These are phyloP conservation scores for Sinosuthora webbiana DNA, from an alignment of 2,113 vertebrate genomes.

Conservation along the genomic window DNA sequence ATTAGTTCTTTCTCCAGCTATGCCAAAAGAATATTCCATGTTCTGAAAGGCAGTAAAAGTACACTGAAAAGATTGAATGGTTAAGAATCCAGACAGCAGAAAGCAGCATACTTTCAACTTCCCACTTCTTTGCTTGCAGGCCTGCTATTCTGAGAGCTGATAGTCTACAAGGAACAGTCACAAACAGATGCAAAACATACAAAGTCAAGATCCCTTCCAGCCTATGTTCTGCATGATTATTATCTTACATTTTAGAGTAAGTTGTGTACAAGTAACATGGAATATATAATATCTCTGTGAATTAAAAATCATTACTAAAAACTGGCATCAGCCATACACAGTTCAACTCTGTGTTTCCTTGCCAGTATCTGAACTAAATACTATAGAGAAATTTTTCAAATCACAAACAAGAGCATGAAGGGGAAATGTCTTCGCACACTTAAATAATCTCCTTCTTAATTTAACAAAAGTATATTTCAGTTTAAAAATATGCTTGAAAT, in stretches of 20 bases:
- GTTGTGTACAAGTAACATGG: background rate
- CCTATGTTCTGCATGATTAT: background rate
- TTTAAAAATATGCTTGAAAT: conserved; percentile 1
- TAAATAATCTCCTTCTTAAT: conserved; percentile 2
- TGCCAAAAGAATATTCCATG: background rate
- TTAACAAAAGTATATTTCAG: background rate
- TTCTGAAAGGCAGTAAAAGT: background rate
- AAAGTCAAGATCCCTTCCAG: background rate
- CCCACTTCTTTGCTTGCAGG: background rate
- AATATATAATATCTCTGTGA: background rate
- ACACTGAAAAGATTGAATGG: background rate
- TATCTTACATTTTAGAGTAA: background rate
- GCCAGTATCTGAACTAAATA: background rate
- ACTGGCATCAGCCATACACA: background rate
- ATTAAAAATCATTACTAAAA: background rate
- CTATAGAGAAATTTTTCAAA: background rate
- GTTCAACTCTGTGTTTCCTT: background rate
- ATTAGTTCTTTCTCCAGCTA: background rate
- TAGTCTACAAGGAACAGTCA: background rate
- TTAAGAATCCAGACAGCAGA: background rate
- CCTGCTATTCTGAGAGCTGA: background rate
- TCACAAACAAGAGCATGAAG: background rate
- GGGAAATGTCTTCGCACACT: background rate
- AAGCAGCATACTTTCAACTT: background rate
- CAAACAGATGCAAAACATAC: background rate